A percentile compares a stretch with the other conserved stretches of the same genome.
phyloP scores from a whole-genome alignment of 2,888 invertebrate species.

The Synanthedon formicaeformis region DNA sequence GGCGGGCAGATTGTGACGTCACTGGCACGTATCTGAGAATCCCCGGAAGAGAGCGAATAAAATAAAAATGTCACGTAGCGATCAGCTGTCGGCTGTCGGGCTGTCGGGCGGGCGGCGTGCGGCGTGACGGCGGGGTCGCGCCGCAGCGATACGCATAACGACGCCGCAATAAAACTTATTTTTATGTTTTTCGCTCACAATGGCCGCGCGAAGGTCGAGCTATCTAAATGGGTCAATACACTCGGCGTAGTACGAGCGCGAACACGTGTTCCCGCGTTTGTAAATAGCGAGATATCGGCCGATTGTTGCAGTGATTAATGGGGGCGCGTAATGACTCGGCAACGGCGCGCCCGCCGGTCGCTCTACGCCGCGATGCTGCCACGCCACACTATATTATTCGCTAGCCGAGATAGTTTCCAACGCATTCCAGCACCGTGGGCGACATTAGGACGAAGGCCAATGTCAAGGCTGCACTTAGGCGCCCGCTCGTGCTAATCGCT shows the following conservation, averaged over 20 bases:
- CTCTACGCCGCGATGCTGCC: conserved; percentile 38
- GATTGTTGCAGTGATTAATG: conserved; percentile 72
- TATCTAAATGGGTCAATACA: conserved; percentile 72
- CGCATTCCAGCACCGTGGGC: conserved; percentile 53
- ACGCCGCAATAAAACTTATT: conserved; percentile 71
- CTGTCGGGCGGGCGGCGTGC: conserved; percentile 24
- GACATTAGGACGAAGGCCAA: conserved; percentile 59
- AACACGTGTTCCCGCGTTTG: conserved; percentile 70
- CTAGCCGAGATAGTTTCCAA: conserved; percentile 58
- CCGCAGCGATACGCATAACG: conserved; percentile 60
- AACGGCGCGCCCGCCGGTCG: conserved; percentile 29
- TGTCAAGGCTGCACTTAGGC: conserved; percentile 67
- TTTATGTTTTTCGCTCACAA: conserved; percentile 72
- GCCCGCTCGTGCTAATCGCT: conserved; percentile 37
- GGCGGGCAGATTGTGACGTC: conserved; percentile 63
- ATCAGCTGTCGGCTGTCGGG: conserved; percentile 52
- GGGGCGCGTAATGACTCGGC: conserved; percentile 67
- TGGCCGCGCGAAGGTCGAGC: conserved; percentile 71
- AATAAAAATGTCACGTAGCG: conserved; percentile 72
- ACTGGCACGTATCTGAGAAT: conserved; percentile 66
- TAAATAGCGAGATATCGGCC: conserved; percentile 71
- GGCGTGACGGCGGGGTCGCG: conserved; percentile 48
- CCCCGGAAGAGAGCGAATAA: conserved; percentile 68
- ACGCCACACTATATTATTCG: conserved; percentile 61
- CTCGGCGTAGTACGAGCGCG: conserved; percentile 66